Evolutionary conservation across 1,140 invertebrate species (phyloP), one percentile per base, ranked within the genome.

Genomic region (Drosophila suzukii): DNA sequence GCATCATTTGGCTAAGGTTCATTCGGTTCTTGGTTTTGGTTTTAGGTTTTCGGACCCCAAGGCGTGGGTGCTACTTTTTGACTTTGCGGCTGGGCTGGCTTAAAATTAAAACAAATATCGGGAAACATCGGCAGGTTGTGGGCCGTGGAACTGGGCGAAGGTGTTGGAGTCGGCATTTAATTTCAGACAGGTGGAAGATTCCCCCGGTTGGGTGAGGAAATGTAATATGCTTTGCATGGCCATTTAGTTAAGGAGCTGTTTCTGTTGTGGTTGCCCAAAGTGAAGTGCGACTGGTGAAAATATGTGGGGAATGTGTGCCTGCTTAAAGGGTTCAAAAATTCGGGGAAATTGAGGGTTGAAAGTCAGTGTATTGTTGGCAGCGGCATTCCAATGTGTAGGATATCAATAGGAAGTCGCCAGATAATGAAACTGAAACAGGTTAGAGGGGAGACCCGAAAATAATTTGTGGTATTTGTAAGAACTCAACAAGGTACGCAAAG

Each of bases 1-100:
- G 84, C 83, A 80, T 89, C 83, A 88, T 88, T 88, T 89, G 83
- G 79, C 71, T 72, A 79, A 76, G 80, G 79, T 78, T 71, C 71
- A 62, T 71, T 63, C 70, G 39, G 60, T 24, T 75, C 30, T 66
- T 38, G 65, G 32, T 56, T 68, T 61, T 15, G 56, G 49, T 72
- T 65, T 75, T 47, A 20, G 53, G 27, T 49, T 54, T 53, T 43
- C 24, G 46, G 46, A 10, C 59, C 49, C 62, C 50, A 30, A 24
- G 62, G 59, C 63, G 57, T 71, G 55, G 79, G 57, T 76, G 83
- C 71, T 53, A 78, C 83, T 80, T 83, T 83, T 68, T 63, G 79
- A 88, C 83, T 88, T 75, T 82, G 81, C 76, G 81, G 72, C 61
- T 79, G 67, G 71, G 72, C 61, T 79, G 67, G 71, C 57, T 76